Evolutionary conservation across 2,797 vertebrate species (phyloP).

Genomic region (Pitangus sulphuratus): DNA sequence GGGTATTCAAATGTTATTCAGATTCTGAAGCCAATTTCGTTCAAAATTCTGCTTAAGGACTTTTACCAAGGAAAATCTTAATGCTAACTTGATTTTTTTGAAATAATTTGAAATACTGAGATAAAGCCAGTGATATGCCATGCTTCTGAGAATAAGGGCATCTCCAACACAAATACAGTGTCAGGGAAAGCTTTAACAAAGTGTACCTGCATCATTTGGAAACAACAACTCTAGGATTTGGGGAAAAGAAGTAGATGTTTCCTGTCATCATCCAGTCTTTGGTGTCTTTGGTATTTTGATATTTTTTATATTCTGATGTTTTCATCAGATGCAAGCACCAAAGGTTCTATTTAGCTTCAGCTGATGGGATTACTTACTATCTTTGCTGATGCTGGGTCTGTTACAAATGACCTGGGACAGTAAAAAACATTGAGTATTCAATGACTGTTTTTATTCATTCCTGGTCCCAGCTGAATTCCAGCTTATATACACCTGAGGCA

Average conservation of each 20-base stretch:
- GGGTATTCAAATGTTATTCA: neutral
- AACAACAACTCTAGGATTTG: neutral
- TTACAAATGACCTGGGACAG: neutral
- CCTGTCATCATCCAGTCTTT: neutral
- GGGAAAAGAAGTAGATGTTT: neutral
- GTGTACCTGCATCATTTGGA: neutral
- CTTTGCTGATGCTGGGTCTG: neutral
- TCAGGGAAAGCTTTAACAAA: neutral
- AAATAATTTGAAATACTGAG: neutral
- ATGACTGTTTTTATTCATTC: neutral
- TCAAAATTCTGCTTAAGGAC: neutral
- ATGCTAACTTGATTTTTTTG: neutral
- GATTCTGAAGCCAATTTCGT: neutral
- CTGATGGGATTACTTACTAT: neutral
- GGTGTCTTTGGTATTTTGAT: neutral
- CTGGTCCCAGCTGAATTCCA: neutral
- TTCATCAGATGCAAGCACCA: neutral
- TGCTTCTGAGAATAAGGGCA: neutral
- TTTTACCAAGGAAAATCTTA: neutral
- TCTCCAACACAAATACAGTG: neutral
- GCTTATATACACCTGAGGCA: neutral
- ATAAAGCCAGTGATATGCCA: neutral
- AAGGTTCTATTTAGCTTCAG: neutral
- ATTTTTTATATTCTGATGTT: neutral
- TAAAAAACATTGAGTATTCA: neutral